Evolutionary conservation across 2,888 invertebrate genomes (phyloP).

Genomic region (Neuroscelio doddi): DNA sequence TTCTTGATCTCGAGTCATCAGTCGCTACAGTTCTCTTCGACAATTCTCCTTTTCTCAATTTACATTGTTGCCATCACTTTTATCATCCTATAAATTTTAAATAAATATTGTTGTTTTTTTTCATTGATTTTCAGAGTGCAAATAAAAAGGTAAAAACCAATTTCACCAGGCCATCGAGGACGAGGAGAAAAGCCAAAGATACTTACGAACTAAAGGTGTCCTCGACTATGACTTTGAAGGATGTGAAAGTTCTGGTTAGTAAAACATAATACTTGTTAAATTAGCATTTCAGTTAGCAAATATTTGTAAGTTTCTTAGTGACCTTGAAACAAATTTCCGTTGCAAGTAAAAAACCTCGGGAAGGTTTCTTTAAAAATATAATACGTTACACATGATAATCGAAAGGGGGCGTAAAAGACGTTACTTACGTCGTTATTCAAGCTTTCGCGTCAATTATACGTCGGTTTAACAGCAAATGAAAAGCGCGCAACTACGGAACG

Average conservation of each 20-base stretch:
- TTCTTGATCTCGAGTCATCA: not conserved
- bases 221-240: conserved; percentile 64
- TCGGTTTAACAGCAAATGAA: conserved; percentile 37
- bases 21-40: conserved; percentile 5
- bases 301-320: too few relatives aligned
- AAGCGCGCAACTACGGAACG: conserved; percentile 28
- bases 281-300: too few relatives aligned
- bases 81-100: too few relatives aligned
- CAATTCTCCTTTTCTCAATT: not conserved
- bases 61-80: too few relatives aligned
- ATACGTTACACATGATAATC: conserved; percentile 20
- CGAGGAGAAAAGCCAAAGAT: conserved; percentile 65
- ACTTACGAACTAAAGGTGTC: conserved; percentile 67
- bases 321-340: not conserved
- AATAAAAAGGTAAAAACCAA: conserved; percentile 36
- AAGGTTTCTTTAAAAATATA: conserved; percentile 14
- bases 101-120: not conserved
- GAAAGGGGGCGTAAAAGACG: conserved; percentile 21
- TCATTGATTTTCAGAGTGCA: not conserved
- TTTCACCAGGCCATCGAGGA: conserved; percentile 59
- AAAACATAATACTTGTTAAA: too few relatives aligned
- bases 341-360: not conserved
- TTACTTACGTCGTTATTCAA: conserved; percentile 36
- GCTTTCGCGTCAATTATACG: conserved; percentile 36
- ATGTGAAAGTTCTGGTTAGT: conserved; percentile 67